Evolutionary conservation across 2,113 vertebrate species (phyloP).

Genomic region (sheep (Ovis aries)): DNA sequence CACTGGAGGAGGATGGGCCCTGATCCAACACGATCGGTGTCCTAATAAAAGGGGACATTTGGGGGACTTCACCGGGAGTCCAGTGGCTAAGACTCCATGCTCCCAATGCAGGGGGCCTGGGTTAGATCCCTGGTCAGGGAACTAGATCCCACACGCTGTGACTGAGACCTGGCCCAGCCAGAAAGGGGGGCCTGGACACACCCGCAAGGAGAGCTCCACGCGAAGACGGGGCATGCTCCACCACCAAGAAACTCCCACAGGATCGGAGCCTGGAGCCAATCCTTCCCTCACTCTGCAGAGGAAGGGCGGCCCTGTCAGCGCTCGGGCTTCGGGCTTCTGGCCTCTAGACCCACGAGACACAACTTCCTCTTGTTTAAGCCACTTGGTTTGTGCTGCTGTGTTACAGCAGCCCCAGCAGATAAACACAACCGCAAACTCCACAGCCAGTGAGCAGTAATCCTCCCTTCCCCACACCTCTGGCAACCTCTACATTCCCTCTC

Average conservation of each 20-base stretch:
- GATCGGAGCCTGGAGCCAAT: not conserved
- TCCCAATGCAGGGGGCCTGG: not conserved
- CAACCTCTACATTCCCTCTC: not conserved
- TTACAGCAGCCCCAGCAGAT: not conserved
- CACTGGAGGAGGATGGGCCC: not conserved
- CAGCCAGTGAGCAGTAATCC: not conserved
- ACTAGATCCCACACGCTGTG: not conserved
- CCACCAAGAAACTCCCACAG: not conserved
- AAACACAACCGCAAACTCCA: not conserved
- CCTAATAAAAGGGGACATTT: not conserved
- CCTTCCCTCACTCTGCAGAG: not conserved
- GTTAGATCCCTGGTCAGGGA: not conserved
- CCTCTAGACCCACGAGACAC: not conserved
- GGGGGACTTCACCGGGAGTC: not conserved
- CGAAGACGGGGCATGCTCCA: fast-evolving
- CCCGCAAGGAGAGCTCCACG: not conserved
- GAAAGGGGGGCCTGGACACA: not conserved
- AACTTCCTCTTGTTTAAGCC: not conserved
- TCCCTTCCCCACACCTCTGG: not conserved
- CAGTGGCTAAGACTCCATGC: not conserved
- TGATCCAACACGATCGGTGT: not conserved
- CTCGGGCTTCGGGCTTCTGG: not conserved
- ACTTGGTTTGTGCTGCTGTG: not conserved
- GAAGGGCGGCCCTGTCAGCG: not conserved
- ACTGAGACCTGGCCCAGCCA: not conserved